These are phyloP conservation scores for Hystrix cristata DNA, from an alignment of 2,113 vertebrate species.

Conservation along the genomic window DNA sequence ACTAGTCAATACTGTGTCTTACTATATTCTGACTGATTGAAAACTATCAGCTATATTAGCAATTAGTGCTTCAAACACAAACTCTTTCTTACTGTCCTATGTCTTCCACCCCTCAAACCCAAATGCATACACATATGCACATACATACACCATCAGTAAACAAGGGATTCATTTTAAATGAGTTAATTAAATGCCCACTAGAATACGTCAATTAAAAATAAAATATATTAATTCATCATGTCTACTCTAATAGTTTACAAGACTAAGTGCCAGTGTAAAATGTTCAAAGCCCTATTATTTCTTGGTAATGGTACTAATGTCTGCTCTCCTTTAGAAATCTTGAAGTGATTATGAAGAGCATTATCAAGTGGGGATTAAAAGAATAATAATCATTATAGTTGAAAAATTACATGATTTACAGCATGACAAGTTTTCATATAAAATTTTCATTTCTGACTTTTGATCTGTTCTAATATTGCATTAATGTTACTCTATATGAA, in stretches of 20 bases:
- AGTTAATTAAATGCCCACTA: not conserved
- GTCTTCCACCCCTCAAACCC: accelerated
- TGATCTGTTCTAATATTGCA: constrained; percentile 61
- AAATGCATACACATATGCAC: not conserved
- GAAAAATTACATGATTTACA: constrained; percentile 59
- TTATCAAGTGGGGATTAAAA: constrained; percentile 64
- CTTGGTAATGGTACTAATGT: constrained; percentile 41
- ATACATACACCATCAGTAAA: not conserved
- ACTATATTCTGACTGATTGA: not conserved
- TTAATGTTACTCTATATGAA: constrained; percentile 62
- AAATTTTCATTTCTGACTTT: constrained; percentile 66
- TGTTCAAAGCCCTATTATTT: constrained; percentile 45
- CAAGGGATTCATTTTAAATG: not conserved
- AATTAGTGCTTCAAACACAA: not conserved
- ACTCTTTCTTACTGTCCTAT: not conserved
- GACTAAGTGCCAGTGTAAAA: not conserved
- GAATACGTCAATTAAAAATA: not conserved
- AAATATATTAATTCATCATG: constrained; percentile 45
- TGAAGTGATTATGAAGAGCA: constrained; percentile 62
- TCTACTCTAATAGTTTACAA: constrained; percentile 9
- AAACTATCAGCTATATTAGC: not conserved
- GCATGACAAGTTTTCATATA: constrained; percentile 57
- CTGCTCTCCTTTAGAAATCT: constrained; percentile 44
- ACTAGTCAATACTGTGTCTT: not conserved
- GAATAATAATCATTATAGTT: constrained; percentile 55